A percentile compares a stretch with the other conserved stretches of the same genome.
Conservation (phyloP, 1,140 invertebrate species). For the Eufriesea mexicana region DNA sequence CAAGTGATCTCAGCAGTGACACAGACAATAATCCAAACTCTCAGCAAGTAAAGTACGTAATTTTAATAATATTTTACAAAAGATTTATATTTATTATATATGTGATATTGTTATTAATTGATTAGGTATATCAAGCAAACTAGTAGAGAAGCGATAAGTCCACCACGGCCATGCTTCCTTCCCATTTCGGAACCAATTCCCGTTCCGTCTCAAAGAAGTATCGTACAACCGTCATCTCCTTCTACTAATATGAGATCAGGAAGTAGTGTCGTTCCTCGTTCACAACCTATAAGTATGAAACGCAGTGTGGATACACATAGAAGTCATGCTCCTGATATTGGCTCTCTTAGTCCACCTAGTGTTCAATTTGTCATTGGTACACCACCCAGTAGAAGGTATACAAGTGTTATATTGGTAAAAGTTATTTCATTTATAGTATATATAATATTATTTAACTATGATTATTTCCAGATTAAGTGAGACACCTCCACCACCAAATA, state of each 20-base stretch:
- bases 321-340: slow-evolving; percentile 88
- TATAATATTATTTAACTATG: neutral
- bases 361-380: slow-evolving; percentile 96
- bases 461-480: slow-evolving; percentile 80
- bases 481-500: slow-evolving; percentile 89
- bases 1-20: slow-evolving; percentile 86
- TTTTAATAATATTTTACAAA: neutral
- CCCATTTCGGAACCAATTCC: slow-evolving; percentile 90
- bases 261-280: slow-evolving; percentile 86
- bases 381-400: slow-evolving; percentile 86
- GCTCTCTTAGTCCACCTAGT: slow-evolving; percentile 94
- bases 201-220: slow-evolving; percentile 88
- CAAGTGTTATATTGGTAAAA: neutral
- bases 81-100: neutral
- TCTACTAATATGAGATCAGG: slow-evolving; percentile 70
- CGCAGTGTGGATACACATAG: slow-evolving; percentile 85
- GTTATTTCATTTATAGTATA: neutral
- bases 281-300: slow-evolving; percentile 92
- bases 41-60: slow-evolving; percentile 71
- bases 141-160: slow-evolving; percentile 82
- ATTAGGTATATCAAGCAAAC: slow-evolving; percentile 74
- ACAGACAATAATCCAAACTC: slow-evolving; percentile 78
- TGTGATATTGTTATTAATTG: slow-evolving; percentile 8
- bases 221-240: slow-evolving; percentile 79
- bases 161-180: slow-evolving; percentile 87